Percentiles rank a stretch among this genome's conserved stretches.
Conservation (phyloP, 1,140 invertebrate species). For the Penaeus vannamei region DNA sequence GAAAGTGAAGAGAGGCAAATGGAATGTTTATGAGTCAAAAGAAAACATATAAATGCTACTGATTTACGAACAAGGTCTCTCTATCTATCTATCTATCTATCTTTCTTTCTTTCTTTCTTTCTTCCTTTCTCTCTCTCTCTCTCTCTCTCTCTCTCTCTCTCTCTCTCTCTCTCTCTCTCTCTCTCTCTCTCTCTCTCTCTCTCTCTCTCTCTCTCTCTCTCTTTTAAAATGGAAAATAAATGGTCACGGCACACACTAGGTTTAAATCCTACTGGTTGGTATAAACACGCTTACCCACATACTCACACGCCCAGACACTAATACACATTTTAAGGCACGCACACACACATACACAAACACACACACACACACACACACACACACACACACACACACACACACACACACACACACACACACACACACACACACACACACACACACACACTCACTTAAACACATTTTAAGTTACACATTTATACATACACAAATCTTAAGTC, state of each 20-base stretch:
- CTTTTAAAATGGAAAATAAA: neutral
- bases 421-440: slow-evolving; percentile 36
- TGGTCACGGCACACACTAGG: neutral
- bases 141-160: neutral
- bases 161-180: slow-evolving; percentile 29
- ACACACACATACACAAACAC: too few relatives aligned
- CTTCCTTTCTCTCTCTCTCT: neutral
- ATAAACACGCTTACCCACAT: neutral
- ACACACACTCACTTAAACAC: neutral
- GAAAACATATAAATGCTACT: too few relatives aligned
- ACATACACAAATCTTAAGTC: neutral
- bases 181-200: slow-evolving; percentile 47
- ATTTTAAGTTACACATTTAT: too few relatives aligned
- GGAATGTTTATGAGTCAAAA: too few relatives aligned
- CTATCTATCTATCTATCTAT: neutral
- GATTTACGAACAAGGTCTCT: too few relatives aligned
- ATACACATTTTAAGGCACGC: too few relatives aligned
- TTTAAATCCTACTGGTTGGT: neutral
- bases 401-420: slow-evolving; percentile 38
- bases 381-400: slow-evolving; percentile 2
- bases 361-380: neutral
- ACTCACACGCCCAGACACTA: too few relatives aligned
- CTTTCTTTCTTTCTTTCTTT: neutral
- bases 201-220: slow-evolving; percentile 51
- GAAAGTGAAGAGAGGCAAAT: too few relatives aligned